Evolutionary conservation across 2,888 invertebrate species (phyloP), one percentile per base, ranked within the genome.

Genomic region (Eremobia ochroleuca): DNA sequence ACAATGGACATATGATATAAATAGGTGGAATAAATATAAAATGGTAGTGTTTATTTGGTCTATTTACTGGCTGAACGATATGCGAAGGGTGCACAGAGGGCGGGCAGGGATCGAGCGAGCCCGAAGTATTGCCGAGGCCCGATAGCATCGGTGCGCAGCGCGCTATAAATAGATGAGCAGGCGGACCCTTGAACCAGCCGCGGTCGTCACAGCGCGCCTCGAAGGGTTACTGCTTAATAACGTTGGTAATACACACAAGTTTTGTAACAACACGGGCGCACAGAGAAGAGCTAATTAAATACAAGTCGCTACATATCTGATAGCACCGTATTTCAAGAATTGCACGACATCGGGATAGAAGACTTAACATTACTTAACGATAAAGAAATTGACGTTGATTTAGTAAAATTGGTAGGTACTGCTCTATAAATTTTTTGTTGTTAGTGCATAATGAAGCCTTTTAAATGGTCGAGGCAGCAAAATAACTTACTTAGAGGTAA

Each of bases 121-220:
- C 93, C 92, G 92, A 90, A 93, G 93, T 91, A 91, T 89, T 91
- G 91, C 90, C 89, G 91, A 90, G 91, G 90, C 89, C 92, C 92
- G 96, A 96, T 96, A 96, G 92, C 94, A 96, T 96, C 96, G 92
- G 87, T 87, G 89, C 92, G 90, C 93, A 90, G 91, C 91, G 93
- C 89, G 89, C 96, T 97, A 97, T 96, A 96, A 97, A 97, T 97
- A 97, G 96, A 94, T 92, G 90, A 90, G 92, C 93, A 90, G 91
- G 92, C 94, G 92, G 95, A 96, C 96, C 95, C 96, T 96, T 96
- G 96, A 96, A 96, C 96, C 95, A 95, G 93, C 94, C 94, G 92
- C 93, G 93, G 92, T 92, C 95, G 92, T 92, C 94, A 93, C 92
- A 91, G 90, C 90, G 90, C 90, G 90, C 92, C 91, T 92, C 91